These are phyloP conservation scores for Paratrypauchen microcephalus DNA, from an alignment of 2,797 vertebrate genomes.

Conservation along the genomic window DNA sequence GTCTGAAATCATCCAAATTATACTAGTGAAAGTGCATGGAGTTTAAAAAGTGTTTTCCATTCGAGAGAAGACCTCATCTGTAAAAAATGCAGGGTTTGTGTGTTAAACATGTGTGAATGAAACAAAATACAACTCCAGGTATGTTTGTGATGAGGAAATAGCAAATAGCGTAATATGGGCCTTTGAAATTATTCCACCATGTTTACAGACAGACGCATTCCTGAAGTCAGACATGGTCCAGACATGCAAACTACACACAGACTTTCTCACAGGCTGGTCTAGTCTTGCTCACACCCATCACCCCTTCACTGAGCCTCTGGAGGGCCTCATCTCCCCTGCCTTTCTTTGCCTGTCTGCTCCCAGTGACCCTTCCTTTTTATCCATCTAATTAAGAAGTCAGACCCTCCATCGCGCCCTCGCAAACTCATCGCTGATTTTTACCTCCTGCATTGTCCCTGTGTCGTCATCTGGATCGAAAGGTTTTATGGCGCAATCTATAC, in stretches of 20 bases:
- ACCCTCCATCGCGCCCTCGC: constrained; percentile 74
- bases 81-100: too few species aligned
- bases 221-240: constrained; percentile 46
- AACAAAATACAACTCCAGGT: too few species aligned
- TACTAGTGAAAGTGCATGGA: too few species aligned
- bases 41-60: too few species aligned
- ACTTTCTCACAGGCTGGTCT: constrained; percentile 60
- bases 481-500: constrained; percentile 62
- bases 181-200: constrained; percentile 3
- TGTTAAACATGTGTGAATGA: too few species aligned
- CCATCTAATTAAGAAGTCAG: constrained; percentile 78
- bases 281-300: constrained; percentile 57
- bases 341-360: constrained; percentile 77
- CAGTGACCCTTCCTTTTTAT: constrained; percentile 72
- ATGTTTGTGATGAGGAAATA: too few species aligned
- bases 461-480: constrained; percentile 59
- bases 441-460: constrained; percentile 67
- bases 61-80: too few species aligned
- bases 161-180: too few species aligned
- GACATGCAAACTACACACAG: constrained; percentile 63
- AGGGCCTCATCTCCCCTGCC: constrained; percentile 75
- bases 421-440: constrained; percentile 73
- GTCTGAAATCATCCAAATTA: too few species aligned
- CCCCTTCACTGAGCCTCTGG: constrained; percentile 72
- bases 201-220: constrained; percentile 50